A percentile compares a stretch with the other conserved stretches of the same genome.
Conservation (phyloP, 2,113 vertebrate species). For the Muscicapa adusta region DNA sequence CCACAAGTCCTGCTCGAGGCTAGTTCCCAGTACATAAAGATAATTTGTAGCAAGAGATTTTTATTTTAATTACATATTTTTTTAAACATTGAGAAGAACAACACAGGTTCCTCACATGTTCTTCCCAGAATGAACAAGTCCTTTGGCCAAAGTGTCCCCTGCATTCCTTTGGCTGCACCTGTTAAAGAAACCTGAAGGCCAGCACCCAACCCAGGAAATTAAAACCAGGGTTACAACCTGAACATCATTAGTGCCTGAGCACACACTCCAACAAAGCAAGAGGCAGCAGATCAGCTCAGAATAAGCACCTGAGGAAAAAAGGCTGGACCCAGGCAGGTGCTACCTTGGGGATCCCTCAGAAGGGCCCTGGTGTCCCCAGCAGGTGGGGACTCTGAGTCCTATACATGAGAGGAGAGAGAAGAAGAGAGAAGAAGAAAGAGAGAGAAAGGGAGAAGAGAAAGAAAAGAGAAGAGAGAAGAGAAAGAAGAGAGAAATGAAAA, state of each 20-base stretch:
- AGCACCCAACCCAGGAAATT: background rate
- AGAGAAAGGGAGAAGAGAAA: no score
- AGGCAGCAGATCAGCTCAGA: background rate
- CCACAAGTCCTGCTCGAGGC: background rate
- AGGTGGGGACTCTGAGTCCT: slow-evolving; percentile 36
- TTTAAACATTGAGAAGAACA: background rate
- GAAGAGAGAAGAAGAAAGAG: no score
- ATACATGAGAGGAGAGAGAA: background rate
- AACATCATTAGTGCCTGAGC: fast-evolving
- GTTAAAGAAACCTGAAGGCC: background rate
- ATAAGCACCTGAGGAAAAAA: background rate
- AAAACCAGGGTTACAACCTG: background rate
- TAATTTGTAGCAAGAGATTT: background rate
- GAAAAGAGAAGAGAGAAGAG: no score
- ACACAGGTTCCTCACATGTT: background rate
- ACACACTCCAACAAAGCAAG: background rate
- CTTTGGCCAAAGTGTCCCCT: background rate
- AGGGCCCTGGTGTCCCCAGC: slow-evolving; percentile 28
- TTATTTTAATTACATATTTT: background rate
- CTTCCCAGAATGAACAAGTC: background rate
- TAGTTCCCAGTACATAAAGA: background rate
- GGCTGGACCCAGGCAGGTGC: background rate
- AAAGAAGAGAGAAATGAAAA: no score
- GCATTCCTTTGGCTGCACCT: background rate
- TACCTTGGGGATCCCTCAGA: background rate